Percentiles rank a stretch among this genome's conserved stretches.
Conservation (phyloP, 2,797 vertebrate genomes). For the Distichodus sexfasciatus region DNA sequence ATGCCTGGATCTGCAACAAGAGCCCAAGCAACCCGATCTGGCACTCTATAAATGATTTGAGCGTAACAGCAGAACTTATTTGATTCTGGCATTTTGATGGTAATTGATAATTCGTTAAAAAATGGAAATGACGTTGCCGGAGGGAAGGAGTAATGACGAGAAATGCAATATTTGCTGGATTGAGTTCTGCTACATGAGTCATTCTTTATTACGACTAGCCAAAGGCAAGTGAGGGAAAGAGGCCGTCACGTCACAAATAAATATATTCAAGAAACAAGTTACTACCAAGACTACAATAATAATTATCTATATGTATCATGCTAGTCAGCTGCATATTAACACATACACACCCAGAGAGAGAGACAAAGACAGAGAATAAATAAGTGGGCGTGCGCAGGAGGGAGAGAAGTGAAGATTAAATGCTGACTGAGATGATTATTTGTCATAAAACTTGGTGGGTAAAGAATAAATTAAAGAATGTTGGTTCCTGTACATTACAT, state of each 20-base stretch:
- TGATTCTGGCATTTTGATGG: conserved; percentile 19
- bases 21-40: too few relatives aligned
- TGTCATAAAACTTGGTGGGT: too few relatives aligned
- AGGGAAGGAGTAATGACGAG: conserved; percentile 13
- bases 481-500: too few relatives aligned
- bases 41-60: too few relatives aligned
- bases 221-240: conserved; percentile 33
- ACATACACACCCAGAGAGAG: too few relatives aligned
- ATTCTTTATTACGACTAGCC: conserved; percentile 36
- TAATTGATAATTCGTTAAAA: conserved; percentile 16
- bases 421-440: too few relatives aligned
- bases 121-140: conserved; percentile 24
- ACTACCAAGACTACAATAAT: too few relatives aligned
- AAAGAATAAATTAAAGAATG: too few relatives aligned
- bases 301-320: conserved; percentile 28
- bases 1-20: too few relatives aligned
- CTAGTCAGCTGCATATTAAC: background rate
- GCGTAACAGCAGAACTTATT: background rate
- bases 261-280: conserved; percentile 37
- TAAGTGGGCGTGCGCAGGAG: background rate
- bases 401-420: too few relatives aligned
- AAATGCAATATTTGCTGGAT: conserved; percentile 25
- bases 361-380: background rate
- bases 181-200: conserved; percentile 32
- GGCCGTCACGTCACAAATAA: conserved; percentile 24